These are phyloP conservation scores for Harpagoxenus sublaevis DNA, from an alignment of 2,888 invertebrate species.

Conservation along the genomic window DNA sequence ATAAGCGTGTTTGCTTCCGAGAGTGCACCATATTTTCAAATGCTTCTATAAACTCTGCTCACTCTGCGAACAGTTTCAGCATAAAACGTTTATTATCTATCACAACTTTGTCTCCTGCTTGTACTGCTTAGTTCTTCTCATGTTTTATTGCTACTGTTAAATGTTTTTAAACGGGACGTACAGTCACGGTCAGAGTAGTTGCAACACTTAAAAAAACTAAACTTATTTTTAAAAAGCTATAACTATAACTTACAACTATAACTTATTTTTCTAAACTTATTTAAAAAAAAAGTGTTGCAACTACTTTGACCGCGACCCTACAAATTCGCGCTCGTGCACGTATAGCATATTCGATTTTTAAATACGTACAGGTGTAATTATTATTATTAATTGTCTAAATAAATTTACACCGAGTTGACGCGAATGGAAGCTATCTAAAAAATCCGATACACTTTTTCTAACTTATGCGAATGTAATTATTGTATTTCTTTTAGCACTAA, in stretches of 20 bases:
- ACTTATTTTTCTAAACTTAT: too few species aligned
- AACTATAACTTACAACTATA: too few species aligned
- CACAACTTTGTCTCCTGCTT: conserved; percentile 37
- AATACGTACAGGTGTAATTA: background rate
- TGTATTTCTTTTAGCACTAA: background rate
- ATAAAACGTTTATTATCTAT: conserved; percentile 52
- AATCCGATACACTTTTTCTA: background rate
- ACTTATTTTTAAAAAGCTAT: too few species aligned
- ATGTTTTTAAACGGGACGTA: conserved; percentile 16
- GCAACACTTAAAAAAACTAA: too few species aligned
- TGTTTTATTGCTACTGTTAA: conserved; percentile 48
- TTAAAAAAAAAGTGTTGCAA: too few species aligned
- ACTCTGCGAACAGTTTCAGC: conserved; percentile 42
- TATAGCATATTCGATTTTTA: background rate
- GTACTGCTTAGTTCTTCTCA: conserved; percentile 11
- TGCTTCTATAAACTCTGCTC: conserved; percentile 53
- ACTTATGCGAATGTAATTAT: background rate
- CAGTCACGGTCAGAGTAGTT: too few species aligned
- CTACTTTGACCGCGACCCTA: too few species aligned
- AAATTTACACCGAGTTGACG: background rate
- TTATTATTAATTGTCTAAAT: background rate
- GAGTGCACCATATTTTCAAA: conserved; percentile 58
- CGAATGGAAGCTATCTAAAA: background rate
- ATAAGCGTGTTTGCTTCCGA: conserved; percentile 54
- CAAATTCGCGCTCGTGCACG: background rate